Conservation (phyloP, 2,888 invertebrate species). For the Schrankia costaestrigalis region DNA sequence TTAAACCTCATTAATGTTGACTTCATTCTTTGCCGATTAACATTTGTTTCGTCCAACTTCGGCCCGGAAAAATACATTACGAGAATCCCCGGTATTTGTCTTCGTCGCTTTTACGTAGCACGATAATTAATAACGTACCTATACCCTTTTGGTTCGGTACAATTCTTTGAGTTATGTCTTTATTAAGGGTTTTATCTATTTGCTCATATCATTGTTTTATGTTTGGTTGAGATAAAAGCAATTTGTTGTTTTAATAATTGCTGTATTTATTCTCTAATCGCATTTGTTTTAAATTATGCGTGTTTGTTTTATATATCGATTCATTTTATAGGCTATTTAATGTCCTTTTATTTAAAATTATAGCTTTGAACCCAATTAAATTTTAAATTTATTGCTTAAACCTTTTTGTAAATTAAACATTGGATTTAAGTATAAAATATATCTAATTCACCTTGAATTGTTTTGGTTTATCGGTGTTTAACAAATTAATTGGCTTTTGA, state of each 20-base stretch:
- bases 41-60: slow-evolving; percentile 73
- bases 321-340: slow-evolving; percentile 3
- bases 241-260: slow-evolving; percentile 19
- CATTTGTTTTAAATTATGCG: slow-evolving; percentile 12
- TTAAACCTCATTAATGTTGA: slow-evolving; percentile 69
- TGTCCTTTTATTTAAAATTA: too few species aligned
- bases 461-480: too few species aligned
- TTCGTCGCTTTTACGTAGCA: slow-evolving; percentile 70
- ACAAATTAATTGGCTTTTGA: too few species aligned
- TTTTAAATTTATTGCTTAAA: too few species aligned
- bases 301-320: slow-evolving; percentile 6
- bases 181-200: slow-evolving; percentile 43
- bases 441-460: too few species aligned
- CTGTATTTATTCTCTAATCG: slow-evolving; percentile 13
- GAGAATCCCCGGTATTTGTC: slow-evolving; percentile 68
- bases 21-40: slow-evolving; percentile 79
- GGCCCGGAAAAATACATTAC: slow-evolving; percentile 76
- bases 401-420: too few species aligned
- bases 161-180: slow-evolving; percentile 55
- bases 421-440: too few species aligned
- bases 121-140: slow-evolving; percentile 78
- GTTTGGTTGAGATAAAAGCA: slow-evolving; percentile 14
- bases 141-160: slow-evolving; percentile 72
- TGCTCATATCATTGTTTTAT: slow-evolving; percentile 19
- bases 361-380: too few species aligned